These are phyloP conservation scores for Eudasyphora cyanicolor DNA, from an alignment of 2,888 invertebrate genomes.

Conservation along the genomic window DNA sequence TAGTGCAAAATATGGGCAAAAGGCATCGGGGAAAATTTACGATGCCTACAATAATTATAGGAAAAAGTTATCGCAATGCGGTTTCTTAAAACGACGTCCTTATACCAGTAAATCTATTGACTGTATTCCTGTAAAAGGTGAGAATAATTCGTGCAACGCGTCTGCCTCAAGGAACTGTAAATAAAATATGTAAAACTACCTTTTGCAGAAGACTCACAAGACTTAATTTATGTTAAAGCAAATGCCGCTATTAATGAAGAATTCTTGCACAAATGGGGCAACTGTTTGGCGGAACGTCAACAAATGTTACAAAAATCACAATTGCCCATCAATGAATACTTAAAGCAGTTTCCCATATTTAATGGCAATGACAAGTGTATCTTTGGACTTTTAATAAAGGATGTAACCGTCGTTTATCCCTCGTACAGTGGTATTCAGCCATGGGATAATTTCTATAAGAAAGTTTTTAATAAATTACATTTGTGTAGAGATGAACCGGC, in stretches of 20 bases:
- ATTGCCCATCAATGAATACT: neutral
- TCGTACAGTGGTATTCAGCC: neutral
- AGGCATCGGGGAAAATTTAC: no score
- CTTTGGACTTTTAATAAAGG: slow-evolving; percentile 23
- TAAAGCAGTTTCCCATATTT: slow-evolving; percentile 27
- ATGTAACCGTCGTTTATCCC: neutral
- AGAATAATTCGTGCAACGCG: neutral
- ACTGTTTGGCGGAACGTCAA: slow-evolving; percentile 19
- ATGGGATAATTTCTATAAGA: neutral
- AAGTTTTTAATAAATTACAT: slow-evolving; percentile 1
- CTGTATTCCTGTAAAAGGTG: neutral
- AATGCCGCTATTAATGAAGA: neutral
- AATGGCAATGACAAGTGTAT: slow-evolving; percentile 4
- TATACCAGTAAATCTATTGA: neutral
- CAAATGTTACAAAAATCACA: slow-evolving; percentile 8
- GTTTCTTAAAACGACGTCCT: neutral
- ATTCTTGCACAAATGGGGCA: slow-evolving; percentile 32
- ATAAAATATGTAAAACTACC: no score
- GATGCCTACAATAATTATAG: neutral
- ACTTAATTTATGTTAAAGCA: neutral
- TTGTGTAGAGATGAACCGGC: neutral
- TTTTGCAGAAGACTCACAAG: neutral
- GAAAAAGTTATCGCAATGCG: neutral
- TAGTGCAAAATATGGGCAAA: neutral
- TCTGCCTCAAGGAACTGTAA: neutral